Evolutionary conservation across 2,888 invertebrate species (phyloP).

Genomic region (Scaptomyza parva): DNA sequence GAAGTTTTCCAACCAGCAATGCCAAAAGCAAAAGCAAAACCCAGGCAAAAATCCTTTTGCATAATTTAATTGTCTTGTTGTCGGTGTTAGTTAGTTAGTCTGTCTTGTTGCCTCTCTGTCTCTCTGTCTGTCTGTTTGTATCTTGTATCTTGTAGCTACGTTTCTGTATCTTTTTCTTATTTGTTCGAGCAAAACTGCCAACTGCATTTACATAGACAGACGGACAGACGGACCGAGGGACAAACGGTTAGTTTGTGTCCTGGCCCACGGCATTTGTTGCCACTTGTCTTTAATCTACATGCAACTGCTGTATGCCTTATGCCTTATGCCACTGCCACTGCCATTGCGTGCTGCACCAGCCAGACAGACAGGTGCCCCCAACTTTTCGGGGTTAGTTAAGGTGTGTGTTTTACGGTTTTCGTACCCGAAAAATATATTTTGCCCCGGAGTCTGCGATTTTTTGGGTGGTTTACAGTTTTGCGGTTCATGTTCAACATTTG

Average conservation of each 20-base stretch:
- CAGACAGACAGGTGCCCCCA: slow-evolving; percentile 41
- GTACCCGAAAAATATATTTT: slow-evolving; percentile 2
- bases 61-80: slow-evolving; percentile 75
- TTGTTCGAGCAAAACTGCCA: slow-evolving; percentile 2
- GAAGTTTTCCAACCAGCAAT: background rate
- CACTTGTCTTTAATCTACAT: slow-evolving; percentile 56
- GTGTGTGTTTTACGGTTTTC: slow-evolving; percentile 6
- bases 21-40: no score
- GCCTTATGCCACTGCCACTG: no score
- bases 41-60: slow-evolving; percentile 59
- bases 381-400: background rate
- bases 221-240: no score
- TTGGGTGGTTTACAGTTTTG: slow-evolving; percentile 29
- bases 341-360: slow-evolving; percentile 5
- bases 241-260: slow-evolving; percentile 20
- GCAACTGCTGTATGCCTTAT: slow-evolving; percentile 27
- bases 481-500: slow-evolving; percentile 52
- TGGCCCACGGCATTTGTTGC: slow-evolving; percentile 50
- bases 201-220: slow-evolving; percentile 25
- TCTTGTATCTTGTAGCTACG: slow-evolving; percentile 23
- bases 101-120: slow-evolving; percentile 11
- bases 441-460: slow-evolving; percentile 27
- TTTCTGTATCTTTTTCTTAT: slow-evolving; percentile 33
- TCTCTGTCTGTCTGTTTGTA: slow-evolving; percentile 3
- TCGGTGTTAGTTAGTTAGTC: slow-evolving; percentile 52